Conservation (phyloP, 2,797 vertebrate genomes). For the Diplodus sargus region DNA sequence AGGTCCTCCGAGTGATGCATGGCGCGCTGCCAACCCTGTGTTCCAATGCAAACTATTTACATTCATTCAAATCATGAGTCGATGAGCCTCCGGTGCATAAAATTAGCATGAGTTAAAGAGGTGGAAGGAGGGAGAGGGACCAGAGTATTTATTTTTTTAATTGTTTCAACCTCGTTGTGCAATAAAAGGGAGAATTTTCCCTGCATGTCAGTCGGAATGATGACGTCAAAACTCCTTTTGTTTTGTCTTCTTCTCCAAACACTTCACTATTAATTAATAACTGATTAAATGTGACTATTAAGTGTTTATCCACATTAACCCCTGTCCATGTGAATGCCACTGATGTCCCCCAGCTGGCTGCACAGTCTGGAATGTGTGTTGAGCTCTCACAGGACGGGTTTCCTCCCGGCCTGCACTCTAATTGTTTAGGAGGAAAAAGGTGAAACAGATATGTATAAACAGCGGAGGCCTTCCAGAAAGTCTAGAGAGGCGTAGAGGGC, state of each 20-base stretch:
- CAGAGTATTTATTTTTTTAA: slow-evolving; percentile 87
- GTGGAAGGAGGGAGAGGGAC: slow-evolving; percentile 80
- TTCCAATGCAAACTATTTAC: slow-evolving; percentile 91
- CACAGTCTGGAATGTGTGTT: slow-evolving; percentile 42
- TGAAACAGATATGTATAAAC: slow-evolving; percentile 83
- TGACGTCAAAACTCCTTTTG: background rate
- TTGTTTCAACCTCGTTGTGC: slow-evolving; percentile 85
- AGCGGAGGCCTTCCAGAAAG: slow-evolving; percentile 64
- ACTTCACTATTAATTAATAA: background rate
- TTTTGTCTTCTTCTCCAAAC: slow-evolving; percentile 26
- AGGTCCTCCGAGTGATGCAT: slow-evolving; percentile 94
- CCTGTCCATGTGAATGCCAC: background rate
- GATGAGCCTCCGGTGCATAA: slow-evolving; percentile 90
- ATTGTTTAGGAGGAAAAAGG: slow-evolving; percentile 82
- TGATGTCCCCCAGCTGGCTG: slow-evolving; percentile 39
- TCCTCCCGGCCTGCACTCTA: slow-evolving; percentile 65
- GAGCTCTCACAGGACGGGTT: slow-evolving; percentile 69
- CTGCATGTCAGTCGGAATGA: slow-evolving; percentile 42
- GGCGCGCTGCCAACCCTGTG: slow-evolving; percentile 89
- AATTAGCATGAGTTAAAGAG: slow-evolving; percentile 90
- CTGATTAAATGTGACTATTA: background rate
- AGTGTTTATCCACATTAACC: slow-evolving; percentile 6
- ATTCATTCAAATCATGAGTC: slow-evolving; percentile 93
- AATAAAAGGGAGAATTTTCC: slow-evolving; percentile 76
- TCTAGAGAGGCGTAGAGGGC: slow-evolving; percentile 53